Conservation (phyloP, 2,797 vertebrate species). For the Clarias platycephalus region DNA sequence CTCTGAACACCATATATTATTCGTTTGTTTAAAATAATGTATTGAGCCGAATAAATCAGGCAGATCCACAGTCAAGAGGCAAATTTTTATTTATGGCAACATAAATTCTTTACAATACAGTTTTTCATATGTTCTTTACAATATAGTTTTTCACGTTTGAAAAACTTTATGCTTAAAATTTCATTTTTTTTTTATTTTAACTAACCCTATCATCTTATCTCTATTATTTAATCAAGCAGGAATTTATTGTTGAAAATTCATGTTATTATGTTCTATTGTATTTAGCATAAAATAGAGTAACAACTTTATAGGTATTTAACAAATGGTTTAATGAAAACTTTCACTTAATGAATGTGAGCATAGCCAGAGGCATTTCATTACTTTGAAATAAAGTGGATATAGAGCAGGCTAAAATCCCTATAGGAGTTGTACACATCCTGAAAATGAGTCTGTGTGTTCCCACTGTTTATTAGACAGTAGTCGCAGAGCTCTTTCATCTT, state of each 20-base stretch:
- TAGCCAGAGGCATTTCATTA: conserved; percentile 30
- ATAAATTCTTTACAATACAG: background rate
- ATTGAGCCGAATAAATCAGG: conserved; percentile 55
- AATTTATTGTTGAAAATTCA: conserved; percentile 4
- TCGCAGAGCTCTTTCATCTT: conserved; percentile 75
- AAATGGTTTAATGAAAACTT: conserved; percentile 20
- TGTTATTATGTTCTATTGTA: background rate
- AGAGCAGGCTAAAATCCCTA: conserved; percentile 37
- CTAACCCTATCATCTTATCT: background rate
- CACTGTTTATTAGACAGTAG: conserved; percentile 75
- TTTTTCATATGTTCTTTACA: background rate
- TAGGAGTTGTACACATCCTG: conserved; percentile 59
- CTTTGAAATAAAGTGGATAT: conserved; percentile 33
- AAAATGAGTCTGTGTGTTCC: conserved; percentile 67
- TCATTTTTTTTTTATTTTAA: background rate
- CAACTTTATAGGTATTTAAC: conserved; percentile 11
- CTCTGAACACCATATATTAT: conserved; percentile 52
- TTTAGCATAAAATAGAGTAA: background rate
- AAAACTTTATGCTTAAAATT: background rate
- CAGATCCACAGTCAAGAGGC: conserved; percentile 14
- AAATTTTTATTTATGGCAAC: background rate
- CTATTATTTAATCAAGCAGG: background rate
- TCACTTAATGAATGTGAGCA: conserved; percentile 25
- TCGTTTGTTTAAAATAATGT: conserved; percentile 54
- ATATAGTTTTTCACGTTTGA: background rate